A percentile compares a stretch with the other conserved stretches of the same genome.
Conservation (phyloP, 2,113 vertebrate genomes). For the Elephantulus edwardii region DNA sequence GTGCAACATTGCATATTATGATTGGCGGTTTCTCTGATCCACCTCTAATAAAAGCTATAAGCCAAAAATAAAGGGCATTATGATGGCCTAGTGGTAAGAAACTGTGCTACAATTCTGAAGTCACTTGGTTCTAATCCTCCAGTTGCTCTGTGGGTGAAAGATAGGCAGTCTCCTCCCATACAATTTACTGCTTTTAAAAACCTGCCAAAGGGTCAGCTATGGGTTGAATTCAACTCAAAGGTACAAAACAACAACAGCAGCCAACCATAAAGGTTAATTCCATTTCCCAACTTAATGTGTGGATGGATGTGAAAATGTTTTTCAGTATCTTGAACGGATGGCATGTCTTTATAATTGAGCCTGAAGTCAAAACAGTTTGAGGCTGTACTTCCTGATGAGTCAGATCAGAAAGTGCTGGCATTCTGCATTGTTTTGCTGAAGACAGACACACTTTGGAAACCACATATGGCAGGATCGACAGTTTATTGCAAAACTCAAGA, state of each 20-base stretch:
- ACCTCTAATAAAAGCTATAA: not conserved
- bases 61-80: not conserved
- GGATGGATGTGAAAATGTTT: not conserved
- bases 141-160: too few species aligned
- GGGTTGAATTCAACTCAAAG: too few species aligned
- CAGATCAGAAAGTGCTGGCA: not conserved
- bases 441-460: constrained; percentile 19
- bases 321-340: not conserved
- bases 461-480: not conserved
- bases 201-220: too few species aligned
- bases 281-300: not conserved
- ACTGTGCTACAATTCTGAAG: too few species aligned
- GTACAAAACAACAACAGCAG: too few species aligned
- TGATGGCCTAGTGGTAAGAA: too few species aligned
- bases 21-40: not conserved
- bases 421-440: not conserved
- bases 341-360: not conserved
- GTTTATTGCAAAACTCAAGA: not conserved
- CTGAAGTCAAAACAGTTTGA: not conserved
- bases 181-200: too few species aligned
- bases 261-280: not conserved
- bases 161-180: too few species aligned
- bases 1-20: not conserved
- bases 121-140: too few species aligned
- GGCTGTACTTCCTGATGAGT: not conserved